Conservation (phyloP, 1,140 invertebrate genomes). For the Achatina immaculata region DNA sequence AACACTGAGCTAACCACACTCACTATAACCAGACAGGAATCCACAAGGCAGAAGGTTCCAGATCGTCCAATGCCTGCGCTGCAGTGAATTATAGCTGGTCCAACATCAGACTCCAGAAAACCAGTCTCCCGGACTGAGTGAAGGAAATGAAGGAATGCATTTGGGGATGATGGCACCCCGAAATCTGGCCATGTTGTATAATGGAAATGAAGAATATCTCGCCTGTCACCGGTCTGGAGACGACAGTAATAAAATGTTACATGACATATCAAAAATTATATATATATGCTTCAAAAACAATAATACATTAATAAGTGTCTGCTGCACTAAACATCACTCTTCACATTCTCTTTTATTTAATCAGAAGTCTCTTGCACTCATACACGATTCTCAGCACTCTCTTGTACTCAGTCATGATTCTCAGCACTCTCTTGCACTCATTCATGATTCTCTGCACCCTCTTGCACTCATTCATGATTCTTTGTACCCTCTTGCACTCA, state of each 20-base stretch:
- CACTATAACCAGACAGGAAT: constrained; percentile 66
- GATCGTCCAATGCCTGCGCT: constrained; percentile 97
- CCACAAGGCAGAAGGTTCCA: constrained; percentile 96
- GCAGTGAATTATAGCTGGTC: constrained; percentile 90
- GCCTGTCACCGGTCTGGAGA: constrained; percentile 73
- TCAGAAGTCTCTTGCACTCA: too few relatives aligned
- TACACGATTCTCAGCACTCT: too few relatives aligned
- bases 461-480: too few relatives aligned
- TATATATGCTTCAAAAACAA: too few relatives aligned
- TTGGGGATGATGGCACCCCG: constrained; percentile 92
- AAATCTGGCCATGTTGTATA: constrained; percentile 99
- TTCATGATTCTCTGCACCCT: too few relatives aligned
- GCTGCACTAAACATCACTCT: too few relatives aligned
- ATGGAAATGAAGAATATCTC: constrained; percentile 92
- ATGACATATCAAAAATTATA: too few relatives aligned
- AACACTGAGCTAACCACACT: constrained; percentile 42
- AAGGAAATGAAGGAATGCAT: constrained; percentile 89
- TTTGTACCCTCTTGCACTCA: neutral
- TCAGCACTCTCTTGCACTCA: too few relatives aligned
- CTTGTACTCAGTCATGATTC: too few relatives aligned
- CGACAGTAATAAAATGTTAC: too few relatives aligned
- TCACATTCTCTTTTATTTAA: too few relatives aligned
- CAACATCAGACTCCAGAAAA: constrained; percentile 78
- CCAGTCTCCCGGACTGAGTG: constrained; percentile 84
- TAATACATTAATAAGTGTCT: too few relatives aligned